Evolutionary conservation across 2,888 invertebrate species (phyloP).

Genomic region (Falcaria lacertinaria): DNA sequence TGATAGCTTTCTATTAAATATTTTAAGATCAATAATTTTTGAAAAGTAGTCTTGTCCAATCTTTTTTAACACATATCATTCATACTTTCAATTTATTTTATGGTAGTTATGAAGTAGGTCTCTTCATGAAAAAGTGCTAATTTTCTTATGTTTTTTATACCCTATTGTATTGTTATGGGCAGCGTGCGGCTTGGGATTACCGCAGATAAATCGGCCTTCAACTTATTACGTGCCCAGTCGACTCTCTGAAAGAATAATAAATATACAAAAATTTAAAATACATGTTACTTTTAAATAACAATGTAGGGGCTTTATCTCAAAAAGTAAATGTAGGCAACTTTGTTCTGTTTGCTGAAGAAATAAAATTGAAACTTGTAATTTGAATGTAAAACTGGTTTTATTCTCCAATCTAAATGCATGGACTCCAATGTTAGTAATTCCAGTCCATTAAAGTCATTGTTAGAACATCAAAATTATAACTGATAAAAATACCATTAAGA

Average conservation of each 20-base stretch:
- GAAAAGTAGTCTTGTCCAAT: too few species aligned
- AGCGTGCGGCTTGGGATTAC: not conserved
- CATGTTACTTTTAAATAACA: too few species aligned
- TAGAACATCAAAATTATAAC: too few species aligned
- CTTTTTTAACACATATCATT: too few species aligned
- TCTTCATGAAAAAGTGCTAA: not conserved
- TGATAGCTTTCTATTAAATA: too few species aligned
- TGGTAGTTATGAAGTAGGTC: not conserved
- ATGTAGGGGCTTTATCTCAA: not conserved
- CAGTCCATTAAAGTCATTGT: too few species aligned
- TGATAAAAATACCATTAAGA: too few species aligned
- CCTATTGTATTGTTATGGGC: not conserved
- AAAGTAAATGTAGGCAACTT: not conserved
- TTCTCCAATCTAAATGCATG: not conserved
- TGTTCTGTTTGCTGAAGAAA: not conserved
- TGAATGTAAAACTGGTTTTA: not conserved
- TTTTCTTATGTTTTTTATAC: not conserved
- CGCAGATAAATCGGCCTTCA: conserved; percentile 1
- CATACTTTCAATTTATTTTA: not conserved
- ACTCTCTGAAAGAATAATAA: not conserved
- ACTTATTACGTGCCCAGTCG: conserved; percentile 1
- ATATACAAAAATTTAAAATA: not conserved
- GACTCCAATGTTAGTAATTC: too few species aligned
- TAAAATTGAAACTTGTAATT: not conserved
- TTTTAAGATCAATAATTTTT: too few species aligned